Percentiles rank a stretch among this genome's conserved stretches.
Conservation (phyloP, 2,888 invertebrate species). For the Gandaritis pyraliata region DNA sequence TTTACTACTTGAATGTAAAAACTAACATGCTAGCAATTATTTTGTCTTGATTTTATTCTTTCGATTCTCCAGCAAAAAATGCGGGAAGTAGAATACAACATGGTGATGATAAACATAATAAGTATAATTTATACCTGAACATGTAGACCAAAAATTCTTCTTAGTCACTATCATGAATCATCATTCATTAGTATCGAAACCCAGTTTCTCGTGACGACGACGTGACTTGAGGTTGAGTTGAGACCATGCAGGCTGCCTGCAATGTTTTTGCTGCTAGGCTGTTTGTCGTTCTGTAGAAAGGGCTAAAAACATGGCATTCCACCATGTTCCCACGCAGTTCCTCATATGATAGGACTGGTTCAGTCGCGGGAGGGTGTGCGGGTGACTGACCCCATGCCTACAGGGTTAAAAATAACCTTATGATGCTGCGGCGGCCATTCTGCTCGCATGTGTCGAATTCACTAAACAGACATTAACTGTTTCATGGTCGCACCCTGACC, state of each 20-base stretch:
- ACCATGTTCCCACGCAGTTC: constrained; percentile 82
- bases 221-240: constrained; percentile 34
- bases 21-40: constrained; percentile 6
- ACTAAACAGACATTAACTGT: constrained; percentile 82
- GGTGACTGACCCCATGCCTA: constrained; percentile 81
- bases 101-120: constrained; percentile 14
- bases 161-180: constrained; percentile 37
- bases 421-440: constrained; percentile 78
- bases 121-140: background rate
- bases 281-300: constrained; percentile 46
- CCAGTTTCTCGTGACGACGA: constrained; percentile 30
- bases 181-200: constrained; percentile 37
- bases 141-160: constrained; percentile 21
- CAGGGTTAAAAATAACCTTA: constrained; percentile 82
- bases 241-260: constrained; percentile 25
- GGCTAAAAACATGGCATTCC: constrained; percentile 61
- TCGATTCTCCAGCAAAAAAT: constrained; percentile 9
- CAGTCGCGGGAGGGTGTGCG: constrained; percentile 73
- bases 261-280: constrained; percentile 52
- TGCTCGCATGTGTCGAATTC: constrained; percentile 83
- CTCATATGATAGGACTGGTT: constrained; percentile 81
- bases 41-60: constrained; percentile 5
- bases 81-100: constrained; percentile 5
- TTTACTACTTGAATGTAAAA: constrained; percentile 17
- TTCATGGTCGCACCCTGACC: constrained; percentile 83